Percentiles rank a stretch among this genome's conserved stretches.
Conservation (phyloP, 2,888 invertebrate genomes). For the Podabrus alpinus region DNA sequence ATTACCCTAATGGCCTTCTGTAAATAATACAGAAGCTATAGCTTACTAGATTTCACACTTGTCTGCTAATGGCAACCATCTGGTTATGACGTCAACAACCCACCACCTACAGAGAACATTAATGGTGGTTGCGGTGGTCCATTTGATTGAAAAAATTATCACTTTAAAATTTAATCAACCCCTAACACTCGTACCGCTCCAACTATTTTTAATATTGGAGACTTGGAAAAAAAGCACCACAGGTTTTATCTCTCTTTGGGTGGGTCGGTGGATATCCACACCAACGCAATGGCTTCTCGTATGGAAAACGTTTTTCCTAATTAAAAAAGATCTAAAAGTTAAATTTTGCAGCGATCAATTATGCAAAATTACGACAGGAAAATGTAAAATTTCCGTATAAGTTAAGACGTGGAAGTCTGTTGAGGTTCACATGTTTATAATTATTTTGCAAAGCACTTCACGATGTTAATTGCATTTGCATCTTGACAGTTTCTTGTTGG, state of each 20-base stretch:
- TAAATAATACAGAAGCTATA: constrained; percentile 35
- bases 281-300: not conserved
- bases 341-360: not conserved
- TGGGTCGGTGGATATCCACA: not conserved
- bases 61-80: constrained; percentile 40
- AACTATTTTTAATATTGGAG: not conserved
- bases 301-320: not conserved
- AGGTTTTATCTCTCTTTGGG: not conserved
- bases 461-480: constrained; percentile 57
- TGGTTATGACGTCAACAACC: constrained; percentile 27
- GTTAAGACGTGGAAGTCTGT: not conserved
- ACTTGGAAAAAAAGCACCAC: not conserved
- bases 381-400: not conserved
- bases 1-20: constrained; percentile 47
- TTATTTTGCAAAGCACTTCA: constrained; percentile 55
- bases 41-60: constrained; percentile 36
- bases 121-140: constrained; percentile 32
- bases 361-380: not conserved
- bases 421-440: constrained; percentile 49
- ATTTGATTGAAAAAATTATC: not conserved
- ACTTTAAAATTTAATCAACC: not conserved
- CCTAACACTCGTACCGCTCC: not conserved
- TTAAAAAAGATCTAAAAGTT: not conserved
- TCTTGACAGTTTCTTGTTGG: constrained; percentile 57
- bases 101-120: constrained; percentile 34